Conservation (phyloP, 2,797 vertebrate genomes). For the Darevskia nairensis region DNA sequence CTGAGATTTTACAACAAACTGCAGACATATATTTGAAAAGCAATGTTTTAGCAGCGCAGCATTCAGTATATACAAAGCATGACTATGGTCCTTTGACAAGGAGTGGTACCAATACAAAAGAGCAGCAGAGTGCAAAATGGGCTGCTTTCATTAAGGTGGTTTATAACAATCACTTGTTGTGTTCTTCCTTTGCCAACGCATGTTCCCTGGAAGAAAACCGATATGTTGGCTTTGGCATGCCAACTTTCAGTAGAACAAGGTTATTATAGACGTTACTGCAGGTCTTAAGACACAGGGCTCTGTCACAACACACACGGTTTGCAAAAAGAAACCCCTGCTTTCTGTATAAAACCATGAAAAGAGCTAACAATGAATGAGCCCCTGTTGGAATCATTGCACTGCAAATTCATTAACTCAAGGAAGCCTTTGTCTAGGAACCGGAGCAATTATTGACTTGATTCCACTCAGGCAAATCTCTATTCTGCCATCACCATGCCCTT, state of each 20-base stretch:
- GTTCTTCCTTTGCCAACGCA: background rate
- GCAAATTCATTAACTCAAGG: background rate
- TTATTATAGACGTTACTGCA: background rate
- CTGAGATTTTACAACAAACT: background rate
- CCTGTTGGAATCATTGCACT: background rate
- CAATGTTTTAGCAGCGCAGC: background rate
- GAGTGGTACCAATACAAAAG: background rate
- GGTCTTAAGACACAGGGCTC: background rate
- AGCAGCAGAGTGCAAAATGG: background rate
- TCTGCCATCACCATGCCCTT: constrained; percentile 6
- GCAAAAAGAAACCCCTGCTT: background rate
- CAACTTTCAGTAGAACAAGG: background rate
- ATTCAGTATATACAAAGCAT: background rate
- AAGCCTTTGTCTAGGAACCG: background rate
- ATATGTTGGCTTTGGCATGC: background rate
- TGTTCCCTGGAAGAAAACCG: background rate
- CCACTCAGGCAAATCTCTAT: constrained; percentile 18
- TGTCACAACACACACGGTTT: background rate
- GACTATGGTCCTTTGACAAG: background rate
- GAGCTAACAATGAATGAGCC: background rate
- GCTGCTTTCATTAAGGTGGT: background rate
- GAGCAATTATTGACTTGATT: background rate
- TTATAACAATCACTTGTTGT: background rate
- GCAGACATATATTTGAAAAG: constrained; percentile 1
- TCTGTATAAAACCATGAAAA: background rate